Base-by-base conservation (phyloP, 2,888 invertebrate genomes). In the Biston betularia region DNA sequence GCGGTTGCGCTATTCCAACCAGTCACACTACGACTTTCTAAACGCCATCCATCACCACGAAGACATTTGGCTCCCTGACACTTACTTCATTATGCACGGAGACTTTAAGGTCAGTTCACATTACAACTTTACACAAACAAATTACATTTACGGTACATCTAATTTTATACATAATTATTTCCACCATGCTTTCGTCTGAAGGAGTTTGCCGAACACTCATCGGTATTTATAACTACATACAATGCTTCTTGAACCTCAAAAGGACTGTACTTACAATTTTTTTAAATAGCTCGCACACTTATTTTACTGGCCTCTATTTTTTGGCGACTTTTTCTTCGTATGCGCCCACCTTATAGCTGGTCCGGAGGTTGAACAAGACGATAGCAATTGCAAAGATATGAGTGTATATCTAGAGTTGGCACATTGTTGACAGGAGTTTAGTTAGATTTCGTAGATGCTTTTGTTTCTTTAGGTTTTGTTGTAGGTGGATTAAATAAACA, bases 81-180 rank as follows among this genome's bases (percentile, higher is more conserved):
- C 98, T 66, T 98, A 98, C 90, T 98, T 98, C 94, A 98, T 98
- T 89, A 98, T 98, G 97, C 98, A 98, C 92, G 98, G 98, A 73
- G 98, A 98, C 93, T 98, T 98, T 93, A 98, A 98, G 90, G 93
- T 93, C 72, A 83, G 89, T 79, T 75, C 67, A 63, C 62, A 71
- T 66, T 64, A 48, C 65, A 73, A 67, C 53, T 6, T 49, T 48
- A 24, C 48, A 54, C 56, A 66, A 73, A 77, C 69, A 71, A 42
- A 70, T 72, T 77, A 72, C 75, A 74, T 78, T 75, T 55, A 72
- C 72, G 69, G 72, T 74, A 73, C 81, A 81, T 79, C 80, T 82
- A 82, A 81, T 82, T 84, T 83, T 81, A 83, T 81, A 81, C 79
- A 80, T 79, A 81, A 85, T 86, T 87, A 75, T 87, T 87, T 85